A percentile compares a stretch with the other conserved stretches of the same genome.
Conservation (phyloP, 1,140 invertebrate species). For the Sitobion miscanthi region DNA sequence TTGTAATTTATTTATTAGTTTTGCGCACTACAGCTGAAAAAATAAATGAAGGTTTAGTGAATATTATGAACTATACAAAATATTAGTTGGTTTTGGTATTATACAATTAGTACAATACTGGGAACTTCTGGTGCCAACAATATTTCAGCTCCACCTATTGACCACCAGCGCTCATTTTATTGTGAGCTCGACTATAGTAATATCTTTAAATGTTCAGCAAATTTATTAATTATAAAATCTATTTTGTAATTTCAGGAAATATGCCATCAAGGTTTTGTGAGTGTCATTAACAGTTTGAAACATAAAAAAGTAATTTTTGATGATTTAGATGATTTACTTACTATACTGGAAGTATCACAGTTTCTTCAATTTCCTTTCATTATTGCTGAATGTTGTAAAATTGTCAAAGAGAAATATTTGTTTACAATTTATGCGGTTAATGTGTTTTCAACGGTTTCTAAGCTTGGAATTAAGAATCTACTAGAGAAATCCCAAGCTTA, state of each 20-base stretch:
- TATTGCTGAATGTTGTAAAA: background rate
- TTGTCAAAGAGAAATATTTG: background rate
- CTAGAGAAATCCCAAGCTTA: background rate
- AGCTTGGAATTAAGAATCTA: background rate
- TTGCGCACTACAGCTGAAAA: too few relatives aligned
- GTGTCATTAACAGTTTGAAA: background rate
- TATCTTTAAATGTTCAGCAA: too few relatives aligned
- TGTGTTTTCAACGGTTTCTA: background rate
- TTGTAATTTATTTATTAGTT: too few relatives aligned
- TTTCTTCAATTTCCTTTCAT: slow-evolving; percentile 27
- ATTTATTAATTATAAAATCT: background rate
- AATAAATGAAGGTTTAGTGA: too few relatives aligned
- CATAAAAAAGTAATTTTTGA: background rate
- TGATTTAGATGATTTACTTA: background rate
- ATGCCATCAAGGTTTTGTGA: background rate
- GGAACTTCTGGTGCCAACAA: too few relatives aligned
- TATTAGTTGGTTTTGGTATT: too few relatives aligned
- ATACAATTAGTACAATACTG: too few relatives aligned
- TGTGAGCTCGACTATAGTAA: too few relatives aligned
- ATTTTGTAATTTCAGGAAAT: slow-evolving; percentile 19
- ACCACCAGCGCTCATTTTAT: too few relatives aligned
- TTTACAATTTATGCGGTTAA: background rate
- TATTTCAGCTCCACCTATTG: too few relatives aligned
- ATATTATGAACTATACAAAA: too few relatives aligned
- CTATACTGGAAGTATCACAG: slow-evolving; percentile 28